Conservation (phyloP, 2,113 vertebrate species). For the Mus pahari region DNA sequence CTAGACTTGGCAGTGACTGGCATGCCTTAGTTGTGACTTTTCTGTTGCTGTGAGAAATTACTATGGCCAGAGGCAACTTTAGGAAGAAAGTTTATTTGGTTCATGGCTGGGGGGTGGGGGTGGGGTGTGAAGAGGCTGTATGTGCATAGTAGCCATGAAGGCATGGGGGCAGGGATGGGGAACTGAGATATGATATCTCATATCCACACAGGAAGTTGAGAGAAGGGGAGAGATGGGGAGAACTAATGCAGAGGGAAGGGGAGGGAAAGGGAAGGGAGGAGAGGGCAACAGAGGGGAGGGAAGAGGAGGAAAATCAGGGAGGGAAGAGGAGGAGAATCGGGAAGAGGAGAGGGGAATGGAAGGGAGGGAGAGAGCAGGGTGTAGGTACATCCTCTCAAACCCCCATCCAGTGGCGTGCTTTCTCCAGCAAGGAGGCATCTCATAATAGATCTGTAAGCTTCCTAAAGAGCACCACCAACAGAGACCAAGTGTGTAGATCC, state of each 20-base stretch:
- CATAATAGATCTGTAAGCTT: neutral
- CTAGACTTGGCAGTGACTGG: neutral
- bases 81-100: neutral
- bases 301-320: too few relatives aligned
- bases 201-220: neutral
- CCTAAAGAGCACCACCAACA: neutral
- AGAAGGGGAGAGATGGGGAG: neutral
- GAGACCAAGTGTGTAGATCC: neutral
- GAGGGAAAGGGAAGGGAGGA: neutral
- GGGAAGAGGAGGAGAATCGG: neutral
- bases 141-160: neutral
- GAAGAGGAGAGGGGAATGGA: too few relatives aligned
- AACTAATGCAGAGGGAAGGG: neutral
- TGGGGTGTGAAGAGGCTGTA: too few relatives aligned
- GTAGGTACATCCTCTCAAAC: neutral
- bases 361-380: neutral
- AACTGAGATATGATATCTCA: neutral
- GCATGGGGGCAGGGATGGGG: neutral
- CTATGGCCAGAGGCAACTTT: neutral
- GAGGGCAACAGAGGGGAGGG: neutral
- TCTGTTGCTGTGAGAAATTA: neutral
- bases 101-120: neutral
- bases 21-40: neutral
- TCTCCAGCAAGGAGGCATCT: neutral
- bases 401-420: neutral